phyloP scores from a whole-genome alignment of 1,140 invertebrate genomes.

The Ganaspis sp. region DNA sequence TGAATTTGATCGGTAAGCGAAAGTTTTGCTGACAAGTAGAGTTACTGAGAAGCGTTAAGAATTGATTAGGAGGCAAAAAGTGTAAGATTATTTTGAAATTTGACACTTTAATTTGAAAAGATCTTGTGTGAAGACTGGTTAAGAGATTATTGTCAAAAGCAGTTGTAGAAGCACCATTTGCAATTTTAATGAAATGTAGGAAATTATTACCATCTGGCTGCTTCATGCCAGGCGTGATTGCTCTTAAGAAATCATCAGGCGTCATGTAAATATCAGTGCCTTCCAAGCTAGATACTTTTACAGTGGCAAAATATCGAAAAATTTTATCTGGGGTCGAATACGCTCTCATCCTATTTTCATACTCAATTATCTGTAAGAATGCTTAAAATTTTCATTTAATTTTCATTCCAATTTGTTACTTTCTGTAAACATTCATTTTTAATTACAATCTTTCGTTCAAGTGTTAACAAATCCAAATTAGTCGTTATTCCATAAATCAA shows the following conservation, averaged over 20 bases:
- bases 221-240: conserved; percentile 96
- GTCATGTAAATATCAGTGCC: conserved; percentile 96
- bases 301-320: conserved; percentile 99
- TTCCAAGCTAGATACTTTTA: conserved; percentile 86
- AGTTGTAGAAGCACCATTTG: not conserved
- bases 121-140: not conserved
- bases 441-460: too few species aligned
- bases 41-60: not conserved
- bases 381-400: conserved; percentile 55
- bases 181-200: conserved; percentile 32
- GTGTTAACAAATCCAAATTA: too few species aligned
- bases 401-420: conserved; percentile 47
- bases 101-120: not conserved
- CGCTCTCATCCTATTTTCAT: conserved; percentile 96
- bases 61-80: not conserved
- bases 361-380: conserved; percentile 93
- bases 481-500: too few species aligned
- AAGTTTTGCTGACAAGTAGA: not conserved
- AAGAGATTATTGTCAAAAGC: not conserved
- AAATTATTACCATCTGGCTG: conserved; percentile 93
- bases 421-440: not conserved
- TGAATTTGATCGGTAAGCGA: conserved; percentile 33
- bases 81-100: not conserved
- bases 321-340: conserved; percentile 99
- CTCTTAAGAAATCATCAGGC: conserved; percentile 97